These are phyloP conservation scores for Parnassius smintheus DNA, from an alignment of 2,888 invertebrate species.

Conservation along the genomic window DNA sequence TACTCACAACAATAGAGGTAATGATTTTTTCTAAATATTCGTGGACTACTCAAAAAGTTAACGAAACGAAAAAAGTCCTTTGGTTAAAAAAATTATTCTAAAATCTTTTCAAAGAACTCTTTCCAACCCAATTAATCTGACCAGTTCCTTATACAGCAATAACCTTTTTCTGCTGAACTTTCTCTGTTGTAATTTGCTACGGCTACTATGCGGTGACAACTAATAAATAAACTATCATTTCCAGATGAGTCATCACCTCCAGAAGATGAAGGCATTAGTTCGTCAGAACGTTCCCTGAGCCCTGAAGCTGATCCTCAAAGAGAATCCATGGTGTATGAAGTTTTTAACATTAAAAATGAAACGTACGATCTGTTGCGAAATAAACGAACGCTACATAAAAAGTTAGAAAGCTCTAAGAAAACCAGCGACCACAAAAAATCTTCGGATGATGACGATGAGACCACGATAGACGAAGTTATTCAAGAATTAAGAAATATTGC, in stretches of 20 bases:
- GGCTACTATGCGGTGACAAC: no score
- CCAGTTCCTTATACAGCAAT: no score
- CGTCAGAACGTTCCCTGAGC: constrained; percentile 89
- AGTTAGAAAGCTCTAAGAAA: constrained; percentile 57
- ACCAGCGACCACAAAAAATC: constrained; percentile 58
- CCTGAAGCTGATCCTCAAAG: constrained; percentile 85
- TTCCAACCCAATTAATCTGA: no score
- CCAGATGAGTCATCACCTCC: constrained; percentile 87
- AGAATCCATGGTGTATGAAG: constrained; percentile 82
- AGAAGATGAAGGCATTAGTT: constrained; percentile 94
- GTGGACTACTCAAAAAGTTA: no score
- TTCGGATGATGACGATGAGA: constrained; percentile 86
- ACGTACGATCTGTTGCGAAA: constrained; percentile 74
- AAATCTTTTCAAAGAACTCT: no score
- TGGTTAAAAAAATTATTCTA: no score
- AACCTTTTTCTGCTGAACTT: no score
- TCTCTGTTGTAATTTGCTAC: no score
- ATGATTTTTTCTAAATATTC: background rate
- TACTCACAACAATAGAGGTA: constrained; percentile 72
- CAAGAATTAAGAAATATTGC: constrained; percentile 92
- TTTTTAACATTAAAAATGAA: constrained; percentile 82
- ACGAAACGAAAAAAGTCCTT: no score
- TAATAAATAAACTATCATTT: constrained; percentile 36
- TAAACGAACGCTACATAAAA: constrained; percentile 66
- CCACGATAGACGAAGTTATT: constrained; percentile 93